phyloP scores from a whole-genome alignment of 2,888 invertebrate genomes.

The Leucophora obtusa region DNA sequence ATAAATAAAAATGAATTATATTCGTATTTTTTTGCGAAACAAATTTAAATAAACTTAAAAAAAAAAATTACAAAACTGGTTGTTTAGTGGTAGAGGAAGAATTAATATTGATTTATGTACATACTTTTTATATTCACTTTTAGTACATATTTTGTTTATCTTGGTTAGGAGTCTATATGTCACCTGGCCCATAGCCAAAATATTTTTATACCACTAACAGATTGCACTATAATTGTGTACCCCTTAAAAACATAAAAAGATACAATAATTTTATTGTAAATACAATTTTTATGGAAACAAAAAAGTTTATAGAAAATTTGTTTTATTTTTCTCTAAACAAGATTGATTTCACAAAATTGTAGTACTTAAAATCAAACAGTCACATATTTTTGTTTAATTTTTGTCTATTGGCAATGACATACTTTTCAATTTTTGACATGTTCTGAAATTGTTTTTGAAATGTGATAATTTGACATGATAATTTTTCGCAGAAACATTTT shows the following conservation, averaged over 20 bases:
- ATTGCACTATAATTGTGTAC: background rate
- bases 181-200: background rate
- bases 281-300: background rate
- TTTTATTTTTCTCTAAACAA: background rate
- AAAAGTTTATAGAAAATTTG: background rate
- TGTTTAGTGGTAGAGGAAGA: background rate
- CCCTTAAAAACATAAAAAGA: background rate
- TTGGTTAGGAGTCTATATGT: background rate
- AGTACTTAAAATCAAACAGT: background rate
- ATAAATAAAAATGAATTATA: no score
- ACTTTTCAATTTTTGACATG: background rate
- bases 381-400: background rate
- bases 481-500: background rate
- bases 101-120: constrained; percentile 5
- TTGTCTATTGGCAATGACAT: constrained; percentile 5
- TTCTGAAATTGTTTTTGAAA: constrained; percentile 7
- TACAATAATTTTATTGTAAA: no score
- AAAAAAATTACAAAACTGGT: no score
- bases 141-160: background rate
- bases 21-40: no score
- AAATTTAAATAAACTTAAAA: no score
- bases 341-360: background rate
- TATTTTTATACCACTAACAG: constrained; percentile 20
- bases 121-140: constrained; percentile 12
- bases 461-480: constrained; percentile 16